Percentiles rank a stretch among this genome's conserved stretches.
These are phyloP conservation scores for Alouatta palliata DNA, from an alignment of 2,113 vertebrate genomes.

Conservation along the genomic window DNA sequence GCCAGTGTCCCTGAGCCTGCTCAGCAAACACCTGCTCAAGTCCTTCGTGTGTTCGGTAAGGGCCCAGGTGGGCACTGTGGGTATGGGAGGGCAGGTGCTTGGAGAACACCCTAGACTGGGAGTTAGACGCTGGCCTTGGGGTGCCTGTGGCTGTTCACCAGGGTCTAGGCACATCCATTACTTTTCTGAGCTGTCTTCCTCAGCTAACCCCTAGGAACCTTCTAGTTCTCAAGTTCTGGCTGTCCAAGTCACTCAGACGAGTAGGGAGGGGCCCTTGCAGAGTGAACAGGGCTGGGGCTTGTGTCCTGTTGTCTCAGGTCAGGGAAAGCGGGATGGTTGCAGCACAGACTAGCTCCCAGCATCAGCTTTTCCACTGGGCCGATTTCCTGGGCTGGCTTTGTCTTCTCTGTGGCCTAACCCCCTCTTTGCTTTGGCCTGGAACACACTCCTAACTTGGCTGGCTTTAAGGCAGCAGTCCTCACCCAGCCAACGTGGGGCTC, in stretches of 20 bases:
- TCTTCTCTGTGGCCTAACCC: background rate
- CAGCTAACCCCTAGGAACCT: background rate
- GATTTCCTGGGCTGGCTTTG: background rate
- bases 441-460: background rate
- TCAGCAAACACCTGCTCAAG: constrained; percentile 95
- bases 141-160: background rate
- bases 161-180: background rate
- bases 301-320: background rate
- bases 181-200: background rate
- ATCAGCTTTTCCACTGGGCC: background rate
- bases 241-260: background rate
- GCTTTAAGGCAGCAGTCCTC: background rate
- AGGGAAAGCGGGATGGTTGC: background rate
- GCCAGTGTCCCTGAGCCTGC: constrained; percentile 91
- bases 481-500: background rate
- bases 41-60: constrained; percentile 95
- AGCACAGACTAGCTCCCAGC: background rate
- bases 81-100: background rate
- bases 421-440: background rate
- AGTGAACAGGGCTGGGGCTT: background rate
- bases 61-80: background rate
- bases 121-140: background rate
- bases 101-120: background rate
- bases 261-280: background rate
- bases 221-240: background rate